Percentiles rank a stretch among this genome's conserved stretches.
phyloP scores from a whole-genome alignment of 64 coral and sea anemone genomes.

The Montipora sp. region DNA sequence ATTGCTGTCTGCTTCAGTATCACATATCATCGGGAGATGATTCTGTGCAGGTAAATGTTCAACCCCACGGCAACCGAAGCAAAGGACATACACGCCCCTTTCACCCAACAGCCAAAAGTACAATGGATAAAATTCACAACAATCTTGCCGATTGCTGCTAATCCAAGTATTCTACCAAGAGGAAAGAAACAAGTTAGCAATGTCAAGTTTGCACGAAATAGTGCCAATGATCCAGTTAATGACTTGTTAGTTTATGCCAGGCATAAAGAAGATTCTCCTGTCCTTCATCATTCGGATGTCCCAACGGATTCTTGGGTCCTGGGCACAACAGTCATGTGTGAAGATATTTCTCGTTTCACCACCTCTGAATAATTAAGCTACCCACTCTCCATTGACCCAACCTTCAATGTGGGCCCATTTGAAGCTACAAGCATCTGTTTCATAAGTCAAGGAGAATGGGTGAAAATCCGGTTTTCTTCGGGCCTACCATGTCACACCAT shows the following conservation, averaged over 20 bases:
- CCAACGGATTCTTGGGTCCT: slow-evolving; percentile 42
- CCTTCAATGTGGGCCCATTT: slow-evolving; percentile 46
- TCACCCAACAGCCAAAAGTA: neutral
- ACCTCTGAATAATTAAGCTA: neutral
- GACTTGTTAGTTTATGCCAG: slow-evolving; percentile 51
- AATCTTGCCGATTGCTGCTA: neutral
- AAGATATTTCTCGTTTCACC: slow-evolving; percentile 30
- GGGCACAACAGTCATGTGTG: slow-evolving; percentile 34
- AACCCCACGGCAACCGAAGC: slow-evolving; percentile 35
- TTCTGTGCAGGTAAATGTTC: neutral
- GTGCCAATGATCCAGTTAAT: slow-evolving; percentile 20
- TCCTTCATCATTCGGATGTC: slow-evolving; percentile 27
- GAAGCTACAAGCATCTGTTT: slow-evolving; percentile 41
- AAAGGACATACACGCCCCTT: neutral
- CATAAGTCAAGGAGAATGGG: neutral
- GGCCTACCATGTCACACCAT: slow-evolving; percentile 49
- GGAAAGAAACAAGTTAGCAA: slow-evolving; percentile 38
- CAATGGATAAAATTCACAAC: neutral
- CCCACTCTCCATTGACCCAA: slow-evolving; percentile 25
- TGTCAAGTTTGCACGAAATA: neutral
- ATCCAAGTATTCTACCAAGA: neutral
- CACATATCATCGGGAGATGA: slow-evolving; percentile 14
- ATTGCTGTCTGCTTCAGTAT: slow-evolving; percentile 36
- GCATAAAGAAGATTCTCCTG: slow-evolving; percentile 5
- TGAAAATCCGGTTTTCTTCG: slow-evolving; percentile 37